Conservation (phyloP, 2,113 vertebrate species). For the Amphiprion ocellaris region DNA sequence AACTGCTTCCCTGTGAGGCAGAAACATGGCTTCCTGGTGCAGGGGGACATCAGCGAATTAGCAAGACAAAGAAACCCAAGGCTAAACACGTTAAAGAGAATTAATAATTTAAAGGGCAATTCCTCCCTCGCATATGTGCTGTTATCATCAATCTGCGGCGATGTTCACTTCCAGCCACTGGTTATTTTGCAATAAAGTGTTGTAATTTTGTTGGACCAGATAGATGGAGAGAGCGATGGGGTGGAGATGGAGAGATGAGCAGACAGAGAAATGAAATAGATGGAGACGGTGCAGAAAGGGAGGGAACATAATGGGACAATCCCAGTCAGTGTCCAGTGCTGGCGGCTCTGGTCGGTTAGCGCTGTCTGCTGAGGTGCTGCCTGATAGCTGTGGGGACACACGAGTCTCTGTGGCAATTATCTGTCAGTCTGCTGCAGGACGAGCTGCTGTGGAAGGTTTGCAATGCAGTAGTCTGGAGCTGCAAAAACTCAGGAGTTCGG, state of each 20-base stretch:
- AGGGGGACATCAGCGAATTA: slow-evolving; percentile 66
- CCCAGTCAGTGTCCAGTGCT: slow-evolving; percentile 32
- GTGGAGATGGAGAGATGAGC: neutral
- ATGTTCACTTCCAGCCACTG: slow-evolving; percentile 4
- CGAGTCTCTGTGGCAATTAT: slow-evolving; percentile 69
- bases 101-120: slow-evolving; percentile 64
- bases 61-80: slow-evolving; percentile 73
- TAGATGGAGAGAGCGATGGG: neutral
- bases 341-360: slow-evolving; percentile 33
- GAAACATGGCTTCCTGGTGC: slow-evolving; percentile 34
- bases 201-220: neutral
- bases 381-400: slow-evolving; percentile 63
- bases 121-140: neutral
- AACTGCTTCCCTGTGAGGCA: slow-evolving; percentile 60
- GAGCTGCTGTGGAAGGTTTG: slow-evolving; percentile 41
- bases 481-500: slow-evolving; percentile 13
- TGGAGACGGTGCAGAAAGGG: slow-evolving; percentile 12
- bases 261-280: slow-evolving; percentile 9
- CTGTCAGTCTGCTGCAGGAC: slow-evolving; percentile 48
- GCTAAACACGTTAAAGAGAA: slow-evolving; percentile 56
- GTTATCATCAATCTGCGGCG: slow-evolving; percentile 33
- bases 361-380: slow-evolving; percentile 46
- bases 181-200: slow-evolving; percentile 3
- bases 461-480: slow-evolving; percentile 3
- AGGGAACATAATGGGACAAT: slow-evolving; percentile 43